These are phyloP conservation scores for Poeciliopsis gracilis DNA, from an alignment of 2,797 vertebrate genomes.

Conservation along the genomic window DNA sequence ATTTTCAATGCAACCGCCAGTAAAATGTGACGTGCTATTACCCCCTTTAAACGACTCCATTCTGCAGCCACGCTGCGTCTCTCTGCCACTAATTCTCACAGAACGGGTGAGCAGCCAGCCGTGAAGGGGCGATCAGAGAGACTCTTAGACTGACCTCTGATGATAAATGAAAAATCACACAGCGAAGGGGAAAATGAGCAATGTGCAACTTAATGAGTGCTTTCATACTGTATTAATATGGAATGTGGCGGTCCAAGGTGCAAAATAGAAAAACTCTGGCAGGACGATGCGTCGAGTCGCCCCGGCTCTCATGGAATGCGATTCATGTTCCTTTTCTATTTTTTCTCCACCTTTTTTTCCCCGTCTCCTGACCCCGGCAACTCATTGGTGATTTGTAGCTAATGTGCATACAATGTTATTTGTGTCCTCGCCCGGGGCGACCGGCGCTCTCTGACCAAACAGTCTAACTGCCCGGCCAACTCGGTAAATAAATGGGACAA, in stretches of 20 bases:
- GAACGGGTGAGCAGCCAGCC: background rate
- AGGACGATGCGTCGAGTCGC: background rate
- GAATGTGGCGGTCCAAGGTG: background rate
- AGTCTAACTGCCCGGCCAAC: slow-evolving; percentile 53
- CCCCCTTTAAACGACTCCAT: background rate
- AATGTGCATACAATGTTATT: slow-evolving; percentile 70
- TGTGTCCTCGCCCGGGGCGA: slow-evolving; percentile 55
- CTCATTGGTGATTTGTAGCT: slow-evolving; percentile 63
- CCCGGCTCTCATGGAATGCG: background rate
- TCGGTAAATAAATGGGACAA: slow-evolving; percentile 73
- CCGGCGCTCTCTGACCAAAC: slow-evolving; percentile 62
- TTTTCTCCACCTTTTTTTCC: slow-evolving; percentile 36
- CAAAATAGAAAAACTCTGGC: background rate
- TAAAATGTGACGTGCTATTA: background rate
- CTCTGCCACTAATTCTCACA: slow-evolving; percentile 12
- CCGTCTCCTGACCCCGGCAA: slow-evolving; percentile 56
- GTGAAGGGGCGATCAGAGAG: background rate
- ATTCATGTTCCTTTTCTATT: slow-evolving; percentile 9
- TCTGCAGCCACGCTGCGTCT: background rate
- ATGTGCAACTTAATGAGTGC: background rate
- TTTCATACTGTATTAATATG: background rate
- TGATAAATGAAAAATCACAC: slow-evolving; percentile 5
- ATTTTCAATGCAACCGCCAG: background rate
- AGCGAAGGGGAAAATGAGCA: slow-evolving; percentile 4
- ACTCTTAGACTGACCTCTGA: background rate